These are phyloP conservation scores for Crax fasciolata DNA, from an alignment of 2,797 vertebrate species.

Conservation along the genomic window DNA sequence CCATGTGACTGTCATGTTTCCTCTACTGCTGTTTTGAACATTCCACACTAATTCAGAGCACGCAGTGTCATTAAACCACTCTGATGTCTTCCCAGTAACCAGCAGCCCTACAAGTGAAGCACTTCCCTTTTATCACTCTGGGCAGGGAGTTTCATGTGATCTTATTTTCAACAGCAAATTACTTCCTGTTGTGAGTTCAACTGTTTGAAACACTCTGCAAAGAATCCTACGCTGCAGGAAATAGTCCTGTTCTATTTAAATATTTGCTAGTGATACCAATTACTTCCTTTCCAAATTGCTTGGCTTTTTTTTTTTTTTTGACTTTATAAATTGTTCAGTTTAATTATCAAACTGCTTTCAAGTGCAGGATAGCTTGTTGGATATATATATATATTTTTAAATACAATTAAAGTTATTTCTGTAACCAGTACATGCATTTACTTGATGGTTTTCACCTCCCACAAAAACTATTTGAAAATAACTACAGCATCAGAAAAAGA, in stretches of 20 bases:
- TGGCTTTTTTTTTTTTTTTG: not conserved
- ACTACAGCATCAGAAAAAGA: not conserved
- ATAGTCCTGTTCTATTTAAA: constrained; percentile 74
- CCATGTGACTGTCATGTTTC: not conserved
- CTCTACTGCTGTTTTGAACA: not conserved
- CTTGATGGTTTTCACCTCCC: not conserved
- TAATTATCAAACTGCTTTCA: constrained; percentile 66
- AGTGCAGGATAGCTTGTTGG: not conserved
- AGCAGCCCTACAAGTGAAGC: constrained; percentile 48
- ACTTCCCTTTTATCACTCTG: constrained; percentile 70
- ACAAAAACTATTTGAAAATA: constrained; percentile 24
- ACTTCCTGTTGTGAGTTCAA: constrained; percentile 77
- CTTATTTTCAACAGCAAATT: constrained; percentile 79
- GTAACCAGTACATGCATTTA: constrained; percentile 1
- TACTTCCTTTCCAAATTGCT: constrained; percentile 71
- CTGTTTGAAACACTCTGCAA: constrained; percentile 56
- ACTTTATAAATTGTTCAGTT: constrained; percentile 52
- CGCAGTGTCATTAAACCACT: not conserved
- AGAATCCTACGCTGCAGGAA: constrained; percentile 70
- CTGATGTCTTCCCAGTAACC: constrained; percentile 13
- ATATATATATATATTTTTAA: not conserved
- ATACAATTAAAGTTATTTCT: constrained; percentile 8
- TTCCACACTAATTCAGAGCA: constrained; percentile 9
- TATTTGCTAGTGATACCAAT: constrained; percentile 75
- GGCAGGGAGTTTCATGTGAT: constrained; percentile 53